Evolutionary conservation across 1,140 invertebrate species (phyloP).

Genomic region (Drosophila varians): DNA sequence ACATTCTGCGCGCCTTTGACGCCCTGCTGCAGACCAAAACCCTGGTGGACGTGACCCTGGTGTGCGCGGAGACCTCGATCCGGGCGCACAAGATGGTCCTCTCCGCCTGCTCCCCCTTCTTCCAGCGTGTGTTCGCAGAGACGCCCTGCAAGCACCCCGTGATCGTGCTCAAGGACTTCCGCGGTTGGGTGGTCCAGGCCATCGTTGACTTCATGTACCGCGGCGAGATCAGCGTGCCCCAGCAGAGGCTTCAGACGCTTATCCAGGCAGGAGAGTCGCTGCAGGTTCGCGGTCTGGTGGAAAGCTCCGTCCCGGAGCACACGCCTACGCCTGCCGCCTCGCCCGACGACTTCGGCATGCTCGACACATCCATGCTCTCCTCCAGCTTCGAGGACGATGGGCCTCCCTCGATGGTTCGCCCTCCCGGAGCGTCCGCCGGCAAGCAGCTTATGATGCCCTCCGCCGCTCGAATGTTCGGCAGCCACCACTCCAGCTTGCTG

Average conservation of each 20-base stretch:
- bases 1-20: slow-evolving; percentile 93
- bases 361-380: slow-evolving; percentile 67
- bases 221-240: slow-evolving; percentile 93
- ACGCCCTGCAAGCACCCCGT: slow-evolving; percentile 97
- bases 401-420: slow-evolving; percentile 66
- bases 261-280: slow-evolving; percentile 94
- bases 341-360: slow-evolving; percentile 85
- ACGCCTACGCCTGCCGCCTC: slow-evolving; percentile 86
- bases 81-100: slow-evolving; percentile 95
- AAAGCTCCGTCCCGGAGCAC: slow-evolving; percentile 87
- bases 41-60: slow-evolving; percentile 94
- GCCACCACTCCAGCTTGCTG: slow-evolving; percentile 64
- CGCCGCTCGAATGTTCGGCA: slow-evolving; percentile 56
- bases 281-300: slow-evolving; percentile 91
- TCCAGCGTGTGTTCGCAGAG: slow-evolving; percentile 93
- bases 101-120: slow-evolving; percentile 95
- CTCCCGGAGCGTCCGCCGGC: slow-evolving; percentile 19
- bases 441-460: slow-evolving; percentile 75
- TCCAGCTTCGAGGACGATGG: slow-evolving; percentile 74
- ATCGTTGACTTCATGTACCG: slow-evolving; percentile 97
- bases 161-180: slow-evolving; percentile 94
- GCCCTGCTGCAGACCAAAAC: slow-evolving; percentile 92
- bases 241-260: slow-evolving; percentile 91
- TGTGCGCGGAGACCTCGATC: slow-evolving; percentile 92
- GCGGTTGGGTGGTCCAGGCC: slow-evolving; percentile 93